Evolutionary conservation across 2,888 invertebrate species (phyloP).

Genomic region (Xanthia icteritia): DNA sequence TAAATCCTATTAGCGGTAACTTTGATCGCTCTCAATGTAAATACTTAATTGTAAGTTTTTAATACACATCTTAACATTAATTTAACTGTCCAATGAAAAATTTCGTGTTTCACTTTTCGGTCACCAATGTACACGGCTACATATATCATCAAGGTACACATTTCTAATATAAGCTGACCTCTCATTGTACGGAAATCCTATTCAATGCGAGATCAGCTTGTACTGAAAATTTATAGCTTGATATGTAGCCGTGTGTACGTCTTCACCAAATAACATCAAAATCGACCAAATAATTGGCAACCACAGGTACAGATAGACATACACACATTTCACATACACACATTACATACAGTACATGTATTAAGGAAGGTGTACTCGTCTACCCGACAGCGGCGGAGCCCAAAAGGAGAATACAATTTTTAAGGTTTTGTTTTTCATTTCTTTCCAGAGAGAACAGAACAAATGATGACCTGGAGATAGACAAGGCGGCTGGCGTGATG

Average conservation of each 20-base stretch:
- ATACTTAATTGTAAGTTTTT: too few relatives aligned
- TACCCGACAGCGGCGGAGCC: neutral
- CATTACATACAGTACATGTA: neutral
- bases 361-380: neutral
- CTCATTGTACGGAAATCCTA: too few relatives aligned
- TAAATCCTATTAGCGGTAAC: too few relatives aligned
- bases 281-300: neutral
- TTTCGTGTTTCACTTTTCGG: neutral
- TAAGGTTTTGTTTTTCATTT: neutral
- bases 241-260: neutral
- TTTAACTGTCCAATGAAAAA: neutral
- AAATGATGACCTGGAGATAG: constrained; percentile 91
- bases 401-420: too few relatives aligned
- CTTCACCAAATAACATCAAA: neutral
- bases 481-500: constrained; percentile 91
- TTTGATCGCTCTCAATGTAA: too few relatives aligned
- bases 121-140: neutral
- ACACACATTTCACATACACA: too few relatives aligned
- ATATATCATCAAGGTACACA: too few relatives aligned
- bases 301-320: neutral
- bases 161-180: too few relatives aligned
- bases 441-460: constrained; percentile 91
- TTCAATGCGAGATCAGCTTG: too few relatives aligned
- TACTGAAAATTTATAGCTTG: too few relatives aligned
- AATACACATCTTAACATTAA: neutral